Conservation (phyloP, 2,113 vertebrate species). For the Lepus americanus region DNA sequence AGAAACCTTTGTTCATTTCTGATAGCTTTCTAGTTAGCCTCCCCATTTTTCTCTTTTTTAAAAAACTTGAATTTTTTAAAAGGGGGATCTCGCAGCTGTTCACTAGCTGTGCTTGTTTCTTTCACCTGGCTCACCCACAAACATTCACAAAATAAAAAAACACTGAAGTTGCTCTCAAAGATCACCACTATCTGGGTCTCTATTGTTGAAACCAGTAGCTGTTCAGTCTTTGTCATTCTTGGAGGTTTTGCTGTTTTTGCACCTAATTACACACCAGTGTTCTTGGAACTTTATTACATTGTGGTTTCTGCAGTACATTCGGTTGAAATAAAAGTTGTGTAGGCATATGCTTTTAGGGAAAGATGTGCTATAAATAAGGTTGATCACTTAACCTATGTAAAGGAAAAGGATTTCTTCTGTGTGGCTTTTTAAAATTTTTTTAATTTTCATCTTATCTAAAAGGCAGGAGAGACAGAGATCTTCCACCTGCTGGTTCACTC, state of each 20-base stretch:
- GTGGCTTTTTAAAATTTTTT: background rate
- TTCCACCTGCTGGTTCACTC: too few relatives aligned
- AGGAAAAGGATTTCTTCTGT: background rate
- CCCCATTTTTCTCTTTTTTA: background rate
- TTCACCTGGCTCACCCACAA: background rate
- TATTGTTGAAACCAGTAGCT: background rate
- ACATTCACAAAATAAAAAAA: background rate
- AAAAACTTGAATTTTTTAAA: background rate
- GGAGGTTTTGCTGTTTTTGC: background rate
- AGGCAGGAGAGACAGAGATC: too few relatives aligned
- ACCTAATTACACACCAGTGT: background rate
- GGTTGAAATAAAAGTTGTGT: constrained; percentile 16
- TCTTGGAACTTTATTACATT: background rate
- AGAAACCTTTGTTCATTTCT: constrained; percentile 10
- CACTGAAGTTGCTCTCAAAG: constrained; percentile 7
- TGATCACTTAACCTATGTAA: background rate
- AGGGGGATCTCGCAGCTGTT: background rate
- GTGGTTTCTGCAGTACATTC: background rate
- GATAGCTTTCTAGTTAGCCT: background rate
- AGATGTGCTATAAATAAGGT: background rate
- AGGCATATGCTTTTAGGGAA: background rate
- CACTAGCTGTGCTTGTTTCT: background rate
- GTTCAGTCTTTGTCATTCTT: background rate
- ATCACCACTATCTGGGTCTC: background rate
- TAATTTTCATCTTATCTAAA: too few relatives aligned